A percentile compares a stretch with the other conserved stretches of the same genome.
phyloP scores from a whole-genome alignment of 2,888 invertebrate species.

The Amblyjoppa proteus region DNA sequence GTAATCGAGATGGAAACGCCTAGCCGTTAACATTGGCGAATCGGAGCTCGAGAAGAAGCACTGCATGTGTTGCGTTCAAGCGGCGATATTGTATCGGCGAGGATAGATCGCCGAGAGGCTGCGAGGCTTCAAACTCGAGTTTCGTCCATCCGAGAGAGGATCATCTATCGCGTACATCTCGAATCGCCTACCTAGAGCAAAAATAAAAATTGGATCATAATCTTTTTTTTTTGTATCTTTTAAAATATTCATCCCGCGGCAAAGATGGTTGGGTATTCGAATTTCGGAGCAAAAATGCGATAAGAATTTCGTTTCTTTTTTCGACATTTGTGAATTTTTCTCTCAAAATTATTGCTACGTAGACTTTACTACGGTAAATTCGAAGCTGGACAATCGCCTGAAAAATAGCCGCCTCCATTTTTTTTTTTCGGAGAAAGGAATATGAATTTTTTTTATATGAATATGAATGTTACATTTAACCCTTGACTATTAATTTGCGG shows the following conservation, averaged over 20 bases:
- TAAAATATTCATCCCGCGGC: too few relatives aligned
- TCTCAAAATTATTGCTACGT: not conserved
- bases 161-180: not conserved
- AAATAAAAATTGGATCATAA: constrained; percentile 5
- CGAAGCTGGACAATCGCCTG: not conserved
- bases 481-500: not conserved
- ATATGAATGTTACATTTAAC: not conserved
- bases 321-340: not conserved
- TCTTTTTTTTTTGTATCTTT: not conserved
- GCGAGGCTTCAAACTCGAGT: constrained; percentile 1
- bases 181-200: not conserved
- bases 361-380: not conserved
- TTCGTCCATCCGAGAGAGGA: constrained; percentile 2
- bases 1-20: constrained; percentile 64
- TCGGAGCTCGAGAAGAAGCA: constrained; percentile 50
- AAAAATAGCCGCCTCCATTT: not conserved
- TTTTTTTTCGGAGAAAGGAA: not conserved
- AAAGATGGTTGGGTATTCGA: not conserved
- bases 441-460: not conserved
- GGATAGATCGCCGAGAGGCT: constrained; percentile 20
- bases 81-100: not conserved
- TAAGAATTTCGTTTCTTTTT: too few relatives aligned
- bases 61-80: constrained; percentile 19
- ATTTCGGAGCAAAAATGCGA: not conserved
- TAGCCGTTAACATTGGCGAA: constrained; percentile 65